These are phyloP conservation scores for Leptarthrus brevirostris DNA, from an alignment of 2,888 invertebrate species.

Conservation along the genomic window DNA sequence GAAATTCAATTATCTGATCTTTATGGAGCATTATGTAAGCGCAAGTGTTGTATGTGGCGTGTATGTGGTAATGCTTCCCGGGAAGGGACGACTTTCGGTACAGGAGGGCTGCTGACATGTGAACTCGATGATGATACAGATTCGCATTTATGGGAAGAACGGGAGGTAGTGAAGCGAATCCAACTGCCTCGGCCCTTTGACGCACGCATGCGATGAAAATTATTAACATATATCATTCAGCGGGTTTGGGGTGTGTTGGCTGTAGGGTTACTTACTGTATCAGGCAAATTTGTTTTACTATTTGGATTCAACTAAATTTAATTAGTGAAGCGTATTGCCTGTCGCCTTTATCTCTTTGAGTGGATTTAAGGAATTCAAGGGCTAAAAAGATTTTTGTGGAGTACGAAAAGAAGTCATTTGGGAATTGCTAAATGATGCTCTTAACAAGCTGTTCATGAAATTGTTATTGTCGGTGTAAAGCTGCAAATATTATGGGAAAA, in stretches of 20 bases:
- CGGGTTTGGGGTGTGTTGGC: background rate
- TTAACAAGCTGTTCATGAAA: background rate
- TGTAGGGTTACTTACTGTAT: constrained; percentile 25
- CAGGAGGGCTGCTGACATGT: background rate
- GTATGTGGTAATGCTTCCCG: constrained; percentile 37
- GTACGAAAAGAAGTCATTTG: background rate
- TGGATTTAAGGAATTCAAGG: constrained; percentile 1
- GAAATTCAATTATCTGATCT: constrained; percentile 54
- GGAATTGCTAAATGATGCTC: constrained; percentile 33
- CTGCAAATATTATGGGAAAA: background rate
- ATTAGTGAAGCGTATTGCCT: constrained; percentile 37
- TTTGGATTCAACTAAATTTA: constrained; percentile 40
- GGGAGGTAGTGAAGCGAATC: background rate
- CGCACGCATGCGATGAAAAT: constrained; percentile 5
- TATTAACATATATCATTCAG: constrained; percentile 43
- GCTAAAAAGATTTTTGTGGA: constrained; percentile 3
- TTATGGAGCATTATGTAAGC: constrained; percentile 52
- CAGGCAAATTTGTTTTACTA: constrained; percentile 19
- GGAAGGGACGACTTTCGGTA: background rate
- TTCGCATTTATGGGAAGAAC: background rate
- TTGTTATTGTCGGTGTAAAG: background rate
- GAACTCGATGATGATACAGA: constrained; percentile 8
- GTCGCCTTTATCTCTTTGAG: background rate
- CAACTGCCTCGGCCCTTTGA: background rate
- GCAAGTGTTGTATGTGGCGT: constrained; percentile 46